Evolutionary conservation across 2,888 invertebrate species (phyloP).

Genomic region (Chrysina gloriosa): DNA sequence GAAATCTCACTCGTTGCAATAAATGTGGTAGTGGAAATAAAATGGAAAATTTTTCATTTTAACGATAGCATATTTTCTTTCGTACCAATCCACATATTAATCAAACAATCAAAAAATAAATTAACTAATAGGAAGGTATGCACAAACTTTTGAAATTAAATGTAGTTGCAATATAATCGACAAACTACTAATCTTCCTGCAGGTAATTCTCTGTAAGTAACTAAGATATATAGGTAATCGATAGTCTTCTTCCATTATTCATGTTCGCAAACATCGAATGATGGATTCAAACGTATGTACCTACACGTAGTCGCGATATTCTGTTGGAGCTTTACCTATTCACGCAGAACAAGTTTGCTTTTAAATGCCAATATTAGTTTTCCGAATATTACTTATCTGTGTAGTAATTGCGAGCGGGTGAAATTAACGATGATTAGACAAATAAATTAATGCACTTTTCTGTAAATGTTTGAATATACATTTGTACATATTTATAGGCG

Average conservation of each 20-base stretch:
- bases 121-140: no score
- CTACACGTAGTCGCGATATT: neutral
- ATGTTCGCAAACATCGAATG: conserved; percentile 1
- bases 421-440: neutral
- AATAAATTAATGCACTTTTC: neutral
- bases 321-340: neutral
- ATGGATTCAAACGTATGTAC: neutral
- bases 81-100: no score
- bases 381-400: neutral
- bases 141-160: no score
- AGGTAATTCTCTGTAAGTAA: neutral
- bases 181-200: neutral
- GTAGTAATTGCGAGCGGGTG: neutral
- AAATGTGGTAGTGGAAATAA: no score
- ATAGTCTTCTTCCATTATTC: conserved; percentile 25
- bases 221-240: conserved; percentile 21
- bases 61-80: no score
- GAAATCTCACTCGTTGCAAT: no score
- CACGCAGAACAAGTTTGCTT: neutral
- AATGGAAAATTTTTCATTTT: no score
- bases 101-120: no score
- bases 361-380: neutral
- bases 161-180: neutral
- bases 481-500: no score
- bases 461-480: neutral